Percentiles rank a stretch among this genome's conserved stretches.
Conservation (phyloP, 2,797 vertebrate species). For the Brachymystax lenok region DNA sequence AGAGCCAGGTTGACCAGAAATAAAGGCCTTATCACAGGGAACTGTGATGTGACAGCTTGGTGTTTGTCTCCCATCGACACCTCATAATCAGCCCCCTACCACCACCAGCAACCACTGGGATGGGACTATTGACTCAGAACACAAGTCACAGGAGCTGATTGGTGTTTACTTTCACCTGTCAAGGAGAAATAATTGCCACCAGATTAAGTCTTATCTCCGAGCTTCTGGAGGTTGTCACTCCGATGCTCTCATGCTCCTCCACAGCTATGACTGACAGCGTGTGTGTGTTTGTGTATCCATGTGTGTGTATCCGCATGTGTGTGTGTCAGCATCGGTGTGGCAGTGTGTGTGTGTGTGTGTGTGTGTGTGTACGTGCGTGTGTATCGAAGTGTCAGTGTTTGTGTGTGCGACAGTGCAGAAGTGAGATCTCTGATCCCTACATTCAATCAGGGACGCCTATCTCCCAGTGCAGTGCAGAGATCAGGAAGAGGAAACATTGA, state of each 20-base stretch:
- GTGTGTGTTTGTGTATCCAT: no score
- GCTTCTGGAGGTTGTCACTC: slow-evolving; percentile 72
- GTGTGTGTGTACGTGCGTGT: no score
- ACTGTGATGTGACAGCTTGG: not conserved
- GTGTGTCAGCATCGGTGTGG: no score
- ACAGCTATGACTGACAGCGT: slow-evolving; percentile 31
- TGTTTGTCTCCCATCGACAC: slow-evolving; percentile 51
- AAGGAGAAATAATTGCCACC: slow-evolving; percentile 66
- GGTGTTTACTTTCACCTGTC: no score
- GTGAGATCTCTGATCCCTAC: slow-evolving; percentile 53
- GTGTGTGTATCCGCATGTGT: no score
- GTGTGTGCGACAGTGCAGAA: no score
- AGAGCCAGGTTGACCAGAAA: not conserved
- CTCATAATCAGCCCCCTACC: slow-evolving; percentile 55
- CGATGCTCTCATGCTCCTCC: slow-evolving; percentile 59
- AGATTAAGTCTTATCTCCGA: slow-evolving; percentile 74
- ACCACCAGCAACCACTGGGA: slow-evolving; percentile 36
- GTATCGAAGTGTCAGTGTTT: no score
- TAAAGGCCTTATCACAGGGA: not conserved
- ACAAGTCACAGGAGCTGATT: no score
- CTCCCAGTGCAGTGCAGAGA: slow-evolving; percentile 51
- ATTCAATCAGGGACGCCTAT: slow-evolving; percentile 64
- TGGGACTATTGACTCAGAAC: no score
- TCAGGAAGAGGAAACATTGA: slow-evolving; percentile 58
- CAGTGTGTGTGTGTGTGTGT: no score